These are phyloP conservation scores for Ophion slaviceki DNA, from an alignment of 2,888 invertebrate species.

Conservation along the genomic window DNA sequence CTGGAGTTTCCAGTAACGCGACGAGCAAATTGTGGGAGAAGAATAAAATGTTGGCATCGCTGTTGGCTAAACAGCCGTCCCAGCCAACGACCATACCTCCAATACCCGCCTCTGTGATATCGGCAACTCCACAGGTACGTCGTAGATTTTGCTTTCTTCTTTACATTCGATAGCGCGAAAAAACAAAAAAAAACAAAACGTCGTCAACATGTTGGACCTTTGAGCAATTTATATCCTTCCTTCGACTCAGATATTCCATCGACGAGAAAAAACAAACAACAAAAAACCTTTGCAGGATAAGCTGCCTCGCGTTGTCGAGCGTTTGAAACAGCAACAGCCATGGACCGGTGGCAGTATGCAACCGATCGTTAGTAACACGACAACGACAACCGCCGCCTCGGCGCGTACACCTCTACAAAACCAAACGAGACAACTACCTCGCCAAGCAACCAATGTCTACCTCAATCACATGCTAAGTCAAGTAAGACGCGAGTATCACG, in stretches of 20 bases:
- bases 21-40: conserved; percentile 91
- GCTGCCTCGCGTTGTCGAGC: conserved; percentile 84
- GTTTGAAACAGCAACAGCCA: conserved; percentile 73
- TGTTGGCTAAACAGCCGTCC: conserved; percentile 91
- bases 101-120: conserved; percentile 87
- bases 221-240: no score
- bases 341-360: conserved; percentile 79
- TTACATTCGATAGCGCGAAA: no score
- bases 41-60: conserved; percentile 93
- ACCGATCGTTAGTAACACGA: conserved; percentile 77
- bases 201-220: no score
- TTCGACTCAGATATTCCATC: conserved; percentile 3
- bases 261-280: not conserved
- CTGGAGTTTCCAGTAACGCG: conserved; percentile 80
- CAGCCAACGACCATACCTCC: conserved; percentile 87
- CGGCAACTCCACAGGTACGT: conserved; percentile 88
- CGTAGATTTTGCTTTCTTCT: no score
- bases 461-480: conserved; percentile 82
- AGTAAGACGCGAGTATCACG: conserved; percentile 70
- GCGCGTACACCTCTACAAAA: conserved; percentile 81
- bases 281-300: conserved; percentile 83
- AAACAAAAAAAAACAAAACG: no score
- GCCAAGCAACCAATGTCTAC: conserved; percentile 82
- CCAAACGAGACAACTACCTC: conserved; percentile 82
- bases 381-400: conserved; percentile 79